These are phyloP conservation scores for Acronicta alni DNA, from an alignment of 2,888 invertebrate genomes.

Conservation along the genomic window DNA sequence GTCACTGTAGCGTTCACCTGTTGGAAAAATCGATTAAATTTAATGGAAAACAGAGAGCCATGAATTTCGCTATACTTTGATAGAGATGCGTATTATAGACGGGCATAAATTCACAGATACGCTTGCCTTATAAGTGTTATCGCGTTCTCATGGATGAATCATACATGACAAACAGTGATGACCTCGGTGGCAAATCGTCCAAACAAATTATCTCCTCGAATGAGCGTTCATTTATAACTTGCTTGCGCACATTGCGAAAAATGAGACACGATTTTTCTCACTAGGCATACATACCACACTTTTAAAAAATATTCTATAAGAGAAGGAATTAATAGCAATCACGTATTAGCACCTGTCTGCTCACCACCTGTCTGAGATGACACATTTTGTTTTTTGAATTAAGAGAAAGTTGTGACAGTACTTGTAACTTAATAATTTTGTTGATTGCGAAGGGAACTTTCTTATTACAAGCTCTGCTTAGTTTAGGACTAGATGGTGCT, in stretches of 20 bases:
- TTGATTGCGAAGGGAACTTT: no score
- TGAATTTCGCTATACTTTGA: conserved; percentile 19
- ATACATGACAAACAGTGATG: conserved; percentile 71
- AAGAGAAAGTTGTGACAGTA: neutral
- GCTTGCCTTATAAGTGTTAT: conserved; percentile 51
- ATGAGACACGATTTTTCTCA: no score
- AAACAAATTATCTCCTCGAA: conserved; percentile 65
- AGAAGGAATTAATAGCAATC: conserved; percentile 7
- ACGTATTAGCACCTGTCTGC: conserved; percentile 19
- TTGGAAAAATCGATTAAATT: conserved; percentile 50
- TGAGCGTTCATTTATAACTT: conserved; percentile 35
- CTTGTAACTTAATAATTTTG: no score
- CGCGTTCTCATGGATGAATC: conserved; percentile 68
- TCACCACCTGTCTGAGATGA: conserved; percentile 22
- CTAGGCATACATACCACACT: no score
- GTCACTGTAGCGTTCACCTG: conserved; percentile 44
- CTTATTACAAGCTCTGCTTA: no score
- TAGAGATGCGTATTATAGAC: conserved; percentile 24
- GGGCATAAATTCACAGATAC: conserved; percentile 33
- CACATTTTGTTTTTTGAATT: neutral
- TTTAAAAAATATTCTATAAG: no score
- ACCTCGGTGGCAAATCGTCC: conserved; percentile 68
- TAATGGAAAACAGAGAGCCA: conserved; percentile 52
- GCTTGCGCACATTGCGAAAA: conserved; percentile 14
- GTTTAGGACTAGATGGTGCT: no score